Evolutionary conservation across 1,140 invertebrate genomes (phyloP), one percentile per base, ranked within the genome.

Genomic region (Psilanteris sp.): DNA sequence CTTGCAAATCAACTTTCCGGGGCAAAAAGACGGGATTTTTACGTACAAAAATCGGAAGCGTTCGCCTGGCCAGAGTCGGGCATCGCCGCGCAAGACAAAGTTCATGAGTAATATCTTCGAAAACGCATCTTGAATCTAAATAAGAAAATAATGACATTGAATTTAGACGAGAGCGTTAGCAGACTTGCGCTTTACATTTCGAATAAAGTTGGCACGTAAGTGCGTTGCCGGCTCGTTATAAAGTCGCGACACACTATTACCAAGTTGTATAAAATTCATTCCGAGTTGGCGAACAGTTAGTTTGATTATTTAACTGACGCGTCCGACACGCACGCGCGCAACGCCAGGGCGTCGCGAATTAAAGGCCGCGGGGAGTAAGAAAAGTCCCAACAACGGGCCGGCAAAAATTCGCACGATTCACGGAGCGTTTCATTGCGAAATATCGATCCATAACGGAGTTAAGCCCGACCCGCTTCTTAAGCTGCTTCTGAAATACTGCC

Each of bases 181-280:
- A 48, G 48, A 55, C 62, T 67, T 67, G 39, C 48, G 50, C 20
- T 55, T 15, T 5, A 29, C 31, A 48, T 67, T 46, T 46, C 41
- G 39, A 24, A 29, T 20, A 22, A 67, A 67, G 22, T 67, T 67
- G 15, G 22, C 10, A 57, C 55, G 15, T 71, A 71, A 71, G 67
- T 71, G 67, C 34, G 29, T 71, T 71, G 36, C 55, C 34, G n/a
- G 13, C 54, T 71, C 39, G 67, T 71, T 71, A 71, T 61, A 71
- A 71, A 71, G 55, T 71, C 67, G 55, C 54, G 62, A 71, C 55
- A 48, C 67, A 48, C 62, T 39, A 62, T 71, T 62, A 71, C 55
- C 54, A 71, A 71, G 67, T 71, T 71, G 67, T 48, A 48, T 46
- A 62, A 27, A 71, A 71, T 71, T 71, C 46, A 55, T 71, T 71